Base-by-base conservation (phyloP, 37 sponge, comb jelly and placozoan species). In the Diacarnus erythraeanus region DNA sequence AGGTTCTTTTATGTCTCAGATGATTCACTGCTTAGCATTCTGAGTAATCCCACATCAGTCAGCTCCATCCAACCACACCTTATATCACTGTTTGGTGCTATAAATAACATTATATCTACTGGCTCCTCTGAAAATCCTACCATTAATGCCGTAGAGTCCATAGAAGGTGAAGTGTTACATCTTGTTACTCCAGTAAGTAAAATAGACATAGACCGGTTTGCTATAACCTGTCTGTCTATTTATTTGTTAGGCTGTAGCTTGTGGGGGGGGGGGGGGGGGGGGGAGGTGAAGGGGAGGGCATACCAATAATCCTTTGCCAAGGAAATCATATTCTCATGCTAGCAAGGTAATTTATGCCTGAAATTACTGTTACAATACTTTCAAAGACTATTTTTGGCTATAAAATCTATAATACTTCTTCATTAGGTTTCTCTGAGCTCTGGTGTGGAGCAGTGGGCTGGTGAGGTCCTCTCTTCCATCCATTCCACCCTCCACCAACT, bases 1-100 rank as follows among this genome's bases (percentile, higher is more conserved):
- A 47, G 92, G 44, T 85, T 91, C 58, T 86, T 78, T 76, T 90
- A 76, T 58, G 79, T 91, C 22, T 79, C 95, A 12, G 92, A 90
- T 60, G 75, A 87, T 31, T 76, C 81, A 20, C 73, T 94, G 30
- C 86, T 94, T 38, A 61, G 69, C 38, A 83, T 94, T 54, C 87
- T 94, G 39, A 87, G 91, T 41, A 64, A 74, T 57, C 51, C 92
- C 31, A 54, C n/a, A 69, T 79, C 88, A 18, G 66, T 71, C 6
- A 54, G 57, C 69, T 79, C 75, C 54, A 72, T 94, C 69, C 40
- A 41, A 23, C 88, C 92, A 0, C 80, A 88, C 70, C 88, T 94
- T 36, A 20, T 75, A 69, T 83, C 72, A 30, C 72, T 88, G 9
- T 88, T 88, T 71, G 72, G 69, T 26, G 64, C 71, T 3, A 44